These are phyloP conservation scores for Tanaodytes sp. DNA, from an alignment of 2,888 invertebrate species.

Conservation along the genomic window DNA sequence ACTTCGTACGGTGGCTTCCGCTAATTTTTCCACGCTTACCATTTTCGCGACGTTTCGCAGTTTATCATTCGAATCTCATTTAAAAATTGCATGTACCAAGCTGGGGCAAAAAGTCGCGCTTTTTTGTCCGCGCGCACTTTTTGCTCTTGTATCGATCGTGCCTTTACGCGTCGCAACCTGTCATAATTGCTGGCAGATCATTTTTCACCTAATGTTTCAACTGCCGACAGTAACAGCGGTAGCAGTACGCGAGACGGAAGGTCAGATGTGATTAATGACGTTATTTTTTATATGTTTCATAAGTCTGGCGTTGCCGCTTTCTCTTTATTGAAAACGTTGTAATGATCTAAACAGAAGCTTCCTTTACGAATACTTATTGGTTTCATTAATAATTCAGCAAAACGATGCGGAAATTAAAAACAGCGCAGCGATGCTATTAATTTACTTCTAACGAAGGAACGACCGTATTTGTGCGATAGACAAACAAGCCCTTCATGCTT, in stretches of 20 bases:
- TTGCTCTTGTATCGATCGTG: slow-evolving; percentile 40
- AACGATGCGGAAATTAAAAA: slow-evolving; percentile 10
- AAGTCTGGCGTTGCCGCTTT: slow-evolving; percentile 59
- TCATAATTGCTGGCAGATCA: slow-evolving; percentile 65
- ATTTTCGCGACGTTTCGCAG: slow-evolving; percentile 17
- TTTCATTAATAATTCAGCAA: slow-evolving; percentile 17
- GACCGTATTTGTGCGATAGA: no score
- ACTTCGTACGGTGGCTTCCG: no score
- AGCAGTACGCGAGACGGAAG: slow-evolving; percentile 44
- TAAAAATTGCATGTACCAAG: slow-evolving; percentile 30
- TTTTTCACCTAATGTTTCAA: slow-evolving; percentile 64
- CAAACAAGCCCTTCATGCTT: slow-evolving; percentile 6
- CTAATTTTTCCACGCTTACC: slow-evolving; percentile 4
- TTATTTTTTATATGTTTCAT: slow-evolving; percentile 50
- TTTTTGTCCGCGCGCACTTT: slow-evolving; percentile 23
- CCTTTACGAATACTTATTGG: slow-evolving; percentile 26
- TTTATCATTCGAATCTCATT: slow-evolving; percentile 34
- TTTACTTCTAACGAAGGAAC: slow-evolving; percentile 4
- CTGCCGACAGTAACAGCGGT: slow-evolving; percentile 51
- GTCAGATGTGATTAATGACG: slow-evolving; percentile 49
- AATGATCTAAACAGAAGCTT: slow-evolving; percentile 41
- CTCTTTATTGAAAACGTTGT: slow-evolving; percentile 60
- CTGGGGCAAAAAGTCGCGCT: background rate
- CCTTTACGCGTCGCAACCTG: slow-evolving; percentile 49
- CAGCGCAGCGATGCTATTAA: no score